Percentiles rank a stretch among this genome's conserved stretches.
These are phyloP conservation scores for Dromius quadrimaculatus DNA, from an alignment of 2,888 invertebrate species.

Conservation along the genomic window DNA sequence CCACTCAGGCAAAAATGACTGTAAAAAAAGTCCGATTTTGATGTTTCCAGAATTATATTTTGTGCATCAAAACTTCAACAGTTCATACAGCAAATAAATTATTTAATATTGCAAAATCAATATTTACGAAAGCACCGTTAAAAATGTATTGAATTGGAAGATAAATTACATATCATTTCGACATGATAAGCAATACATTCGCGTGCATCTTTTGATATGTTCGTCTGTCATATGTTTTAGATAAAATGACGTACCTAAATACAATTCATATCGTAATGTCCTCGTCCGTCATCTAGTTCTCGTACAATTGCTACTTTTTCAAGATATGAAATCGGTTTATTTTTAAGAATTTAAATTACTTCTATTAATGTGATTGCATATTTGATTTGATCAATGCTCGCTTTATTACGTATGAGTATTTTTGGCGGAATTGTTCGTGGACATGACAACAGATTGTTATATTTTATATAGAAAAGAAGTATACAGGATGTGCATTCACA, in stretches of 20 bases:
- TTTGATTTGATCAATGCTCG: slow-evolving; percentile 28
- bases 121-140: neutral
- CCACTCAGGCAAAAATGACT: no score
- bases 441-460: no score
- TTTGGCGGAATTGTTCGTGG: slow-evolving; percentile 12
- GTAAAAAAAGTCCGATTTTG: no score
- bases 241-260: slow-evolving; percentile 47
- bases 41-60: no score
- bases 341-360: slow-evolving; percentile 47
- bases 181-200: slow-evolving; percentile 14
- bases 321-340: slow-evolving; percentile 40
- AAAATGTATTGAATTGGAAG: slow-evolving; percentile 30
- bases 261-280: slow-evolving; percentile 42
- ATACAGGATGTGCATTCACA: no score
- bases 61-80: no score
- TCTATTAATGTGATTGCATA: slow-evolving; percentile 38
- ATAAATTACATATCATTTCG: slow-evolving; percentile 25
- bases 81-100: no score
- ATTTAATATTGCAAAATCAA: neutral
- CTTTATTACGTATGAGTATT: slow-evolving; percentile 33
- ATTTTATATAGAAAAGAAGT: no score
- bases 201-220: slow-evolving; percentile 43
- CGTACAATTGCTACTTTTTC: slow-evolving; percentile 16
- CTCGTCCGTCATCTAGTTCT: neutral
- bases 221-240: slow-evolving; percentile 42